Percentiles rank a stretch among this genome's conserved stretches.
Evolutionary conservation across 2,797 vertebrate genomes (phyloP).

Genomic region (Dicrostonyx torquatus): DNA sequence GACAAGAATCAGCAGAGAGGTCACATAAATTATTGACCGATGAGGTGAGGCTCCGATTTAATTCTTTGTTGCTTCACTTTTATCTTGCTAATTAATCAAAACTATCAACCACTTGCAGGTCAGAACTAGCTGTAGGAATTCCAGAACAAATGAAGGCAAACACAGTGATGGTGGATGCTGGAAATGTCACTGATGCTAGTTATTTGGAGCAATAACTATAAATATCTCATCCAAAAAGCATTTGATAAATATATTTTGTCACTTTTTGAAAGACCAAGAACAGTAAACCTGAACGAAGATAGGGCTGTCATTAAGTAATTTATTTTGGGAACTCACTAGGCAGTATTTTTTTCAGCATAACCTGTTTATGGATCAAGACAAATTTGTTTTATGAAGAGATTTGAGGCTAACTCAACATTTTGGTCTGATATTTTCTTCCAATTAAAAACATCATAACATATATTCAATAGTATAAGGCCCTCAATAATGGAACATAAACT

Average conservation of each 20-base stretch:
- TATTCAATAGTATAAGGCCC: background rate
- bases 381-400: conserved; percentile 6
- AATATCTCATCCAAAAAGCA: conserved; percentile 9
- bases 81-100: conserved; percentile 34
- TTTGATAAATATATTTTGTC: background rate
- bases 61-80: conserved; percentile 19
- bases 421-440: background rate
- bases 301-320: background rate
- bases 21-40: background rate
- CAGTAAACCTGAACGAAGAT: background rate
- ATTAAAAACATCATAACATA: conserved; percentile 2
- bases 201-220: background rate
- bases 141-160: background rate
- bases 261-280: background rate
- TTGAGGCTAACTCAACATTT: background rate
- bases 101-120: background rate
- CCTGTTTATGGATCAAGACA: background rate
- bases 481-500: background rate
- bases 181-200: background rate
- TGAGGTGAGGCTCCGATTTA: background rate
- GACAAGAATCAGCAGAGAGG: background rate
- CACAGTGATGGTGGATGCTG: background rate
- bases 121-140: background rate
- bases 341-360: background rate
- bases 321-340: background rate